These are phyloP conservation scores for Limnephilus auricula DNA, from an alignment of 2,888 invertebrate genomes.

Conservation along the genomic window DNA sequence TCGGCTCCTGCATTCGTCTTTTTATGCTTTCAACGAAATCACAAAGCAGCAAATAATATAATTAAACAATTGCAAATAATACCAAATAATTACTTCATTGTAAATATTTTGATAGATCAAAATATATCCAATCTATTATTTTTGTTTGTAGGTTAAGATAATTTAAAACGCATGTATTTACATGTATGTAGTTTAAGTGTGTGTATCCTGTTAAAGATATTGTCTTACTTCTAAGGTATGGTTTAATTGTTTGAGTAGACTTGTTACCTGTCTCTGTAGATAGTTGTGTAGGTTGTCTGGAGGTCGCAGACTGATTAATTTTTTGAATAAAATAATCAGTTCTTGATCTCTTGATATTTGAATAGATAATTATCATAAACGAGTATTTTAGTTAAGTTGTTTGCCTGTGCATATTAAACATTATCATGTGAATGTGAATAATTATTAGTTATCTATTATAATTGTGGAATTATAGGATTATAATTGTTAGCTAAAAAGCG, in stretches of 20 bases:
- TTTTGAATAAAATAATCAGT: background rate
- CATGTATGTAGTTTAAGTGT: background rate
- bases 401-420: background rate
- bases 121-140: background rate
- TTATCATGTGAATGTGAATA: background rate
- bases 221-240: conserved; percentile 2
- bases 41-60: background rate
- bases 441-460: too few relatives aligned
- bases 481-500: too few relatives aligned
- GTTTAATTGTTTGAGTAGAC: background rate
- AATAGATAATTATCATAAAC: background rate
- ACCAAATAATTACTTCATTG: background rate
- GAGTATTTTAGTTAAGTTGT: background rate
- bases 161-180: background rate
- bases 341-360: background rate
- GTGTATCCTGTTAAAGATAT: background rate
- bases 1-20: conserved; percentile 35
- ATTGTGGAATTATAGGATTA: too few relatives aligned
- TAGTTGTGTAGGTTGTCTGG: background rate
- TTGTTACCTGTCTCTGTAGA: background rate
- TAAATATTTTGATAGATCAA: background rate
- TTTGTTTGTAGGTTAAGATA: background rate
- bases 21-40: conserved; percentile 2
- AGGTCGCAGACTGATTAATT: background rate
- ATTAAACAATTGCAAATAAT: background rate